Evolutionary conservation across 2,113 vertebrate genomes (phyloP).

Genomic region (Ardeotis arabs): DNA sequence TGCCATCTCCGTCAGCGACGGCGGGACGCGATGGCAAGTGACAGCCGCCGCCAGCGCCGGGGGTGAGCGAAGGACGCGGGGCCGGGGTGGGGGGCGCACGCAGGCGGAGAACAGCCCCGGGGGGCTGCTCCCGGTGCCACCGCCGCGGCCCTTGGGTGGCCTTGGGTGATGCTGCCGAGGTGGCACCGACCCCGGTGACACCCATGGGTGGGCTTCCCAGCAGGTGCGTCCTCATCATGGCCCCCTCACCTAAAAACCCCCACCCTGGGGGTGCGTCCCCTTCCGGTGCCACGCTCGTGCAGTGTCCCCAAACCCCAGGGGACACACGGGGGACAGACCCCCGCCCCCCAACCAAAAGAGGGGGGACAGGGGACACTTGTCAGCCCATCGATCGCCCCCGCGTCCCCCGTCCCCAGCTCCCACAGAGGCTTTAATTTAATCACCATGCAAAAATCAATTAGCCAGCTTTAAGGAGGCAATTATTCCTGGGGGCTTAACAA

Average conservation of each 20-base stretch:
- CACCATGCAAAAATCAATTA: slow-evolving; percentile 79
- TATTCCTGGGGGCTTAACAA: slow-evolving; percentile 32
- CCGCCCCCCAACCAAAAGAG: neutral
- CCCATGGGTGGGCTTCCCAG: neutral
- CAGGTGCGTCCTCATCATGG: too few relatives aligned
- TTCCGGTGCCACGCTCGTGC: neutral
- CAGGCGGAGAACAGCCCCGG: neutral
- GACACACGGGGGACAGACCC: neutral
- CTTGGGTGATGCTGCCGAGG: neutral
- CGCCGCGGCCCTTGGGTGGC: neutral
- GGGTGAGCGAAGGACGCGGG: slow-evolving; percentile 25
- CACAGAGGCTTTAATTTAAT: slow-evolving; percentile 77
- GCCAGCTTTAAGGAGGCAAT: slow-evolving; percentile 65
- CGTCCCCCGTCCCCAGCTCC: neutral
- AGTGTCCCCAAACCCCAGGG: neutral
- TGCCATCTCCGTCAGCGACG: slow-evolving; percentile 40
- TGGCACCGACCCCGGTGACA: neutral
- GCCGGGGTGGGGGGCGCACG: neutral
- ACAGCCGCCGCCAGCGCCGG: slow-evolving; percentile 39
- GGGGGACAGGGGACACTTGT: neutral
- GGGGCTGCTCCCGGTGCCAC: neutral
- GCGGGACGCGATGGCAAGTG: slow-evolving; percentile 31
- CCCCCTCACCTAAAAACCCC: rapidly evolving
- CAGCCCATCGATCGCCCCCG: neutral
- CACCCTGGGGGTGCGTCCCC: neutral